Percentiles rank a stretch among this genome's conserved stretches.
Evolutionary conservation across 92 coral and sea anemone species (phyloP).

Genomic region (Anthopleura xanthogrammica): DNA sequence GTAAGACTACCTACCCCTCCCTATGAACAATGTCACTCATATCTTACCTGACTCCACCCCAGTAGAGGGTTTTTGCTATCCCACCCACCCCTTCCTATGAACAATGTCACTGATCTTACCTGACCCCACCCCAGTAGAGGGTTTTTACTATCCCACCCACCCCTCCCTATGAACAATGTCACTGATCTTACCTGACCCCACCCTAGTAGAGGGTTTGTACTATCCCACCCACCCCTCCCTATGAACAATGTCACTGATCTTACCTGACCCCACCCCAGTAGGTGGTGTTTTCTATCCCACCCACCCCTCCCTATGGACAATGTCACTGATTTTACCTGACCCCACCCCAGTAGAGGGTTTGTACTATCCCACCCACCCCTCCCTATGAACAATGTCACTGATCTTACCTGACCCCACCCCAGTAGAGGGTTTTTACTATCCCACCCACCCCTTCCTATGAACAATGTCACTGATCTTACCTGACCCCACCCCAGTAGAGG

Average conservation of each 20-base stretch:
- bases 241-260: neutral
- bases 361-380: neutral
- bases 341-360: too few species aligned
- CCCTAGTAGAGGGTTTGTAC: neutral
- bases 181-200: neutral
- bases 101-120: neutral
- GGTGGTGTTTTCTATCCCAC: neutral
- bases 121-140: too few species aligned
- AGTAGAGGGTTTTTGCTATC: neutral
- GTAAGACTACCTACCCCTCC: conserved; percentile 38
- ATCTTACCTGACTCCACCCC: neutral
- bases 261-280: too few species aligned
- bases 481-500: too few species aligned
- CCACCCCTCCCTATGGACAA: neutral
- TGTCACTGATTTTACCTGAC: too few species aligned
- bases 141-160: neutral
- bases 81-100: neutral
- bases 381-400: neutral
- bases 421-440: too few species aligned
- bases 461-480: neutral
- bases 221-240: neutral
- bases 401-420: too few species aligned
- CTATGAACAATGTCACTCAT: neutral
- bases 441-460: neutral
- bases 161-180: neutral